These are phyloP conservation scores for Columbina picui DNA, from an alignment of 2,113 vertebrate species.

Conservation along the genomic window DNA sequence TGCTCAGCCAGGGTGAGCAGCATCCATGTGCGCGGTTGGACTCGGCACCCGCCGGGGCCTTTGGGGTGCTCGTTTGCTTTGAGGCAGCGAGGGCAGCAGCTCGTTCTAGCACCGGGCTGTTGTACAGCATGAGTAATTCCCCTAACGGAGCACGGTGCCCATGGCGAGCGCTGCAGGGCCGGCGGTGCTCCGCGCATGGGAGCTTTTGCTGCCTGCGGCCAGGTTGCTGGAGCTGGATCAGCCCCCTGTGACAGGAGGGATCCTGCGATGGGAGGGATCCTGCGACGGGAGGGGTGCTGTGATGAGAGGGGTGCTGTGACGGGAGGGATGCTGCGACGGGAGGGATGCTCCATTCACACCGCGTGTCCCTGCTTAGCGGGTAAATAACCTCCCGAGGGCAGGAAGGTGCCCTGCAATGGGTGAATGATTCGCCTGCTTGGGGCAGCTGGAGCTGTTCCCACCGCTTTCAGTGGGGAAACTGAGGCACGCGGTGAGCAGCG, in stretches of 20 bases:
- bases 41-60: background rate
- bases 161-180: background rate
- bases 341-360: conserved; percentile 23
- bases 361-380: background rate
- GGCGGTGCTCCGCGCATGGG: fast-evolving
- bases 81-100: conserved; percentile 51
- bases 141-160: conserved; percentile 25
- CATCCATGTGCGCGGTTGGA: background rate
- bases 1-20: fast-evolving
- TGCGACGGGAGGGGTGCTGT: too few species aligned
- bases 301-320: too few species aligned
- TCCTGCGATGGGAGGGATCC: too few species aligned
- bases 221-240: background rate
- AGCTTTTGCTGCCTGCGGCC: background rate
- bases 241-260: background rate
- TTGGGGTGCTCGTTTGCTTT: conserved; percentile 41
- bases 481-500: background rate
- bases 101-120: conserved; percentile 58
- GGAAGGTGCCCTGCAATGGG: background rate
- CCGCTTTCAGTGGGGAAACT: background rate
- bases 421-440: background rate
- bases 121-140: conserved; percentile 75
- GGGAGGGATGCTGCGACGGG: background rate
- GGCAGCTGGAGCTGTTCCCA: background rate
- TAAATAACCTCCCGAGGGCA: conserved; percentile 69